Evolutionary conservation across 2,888 invertebrate genomes (phyloP), one percentile per base, ranked within the genome.

Genomic region (Drosophila heteroneura): DNA sequence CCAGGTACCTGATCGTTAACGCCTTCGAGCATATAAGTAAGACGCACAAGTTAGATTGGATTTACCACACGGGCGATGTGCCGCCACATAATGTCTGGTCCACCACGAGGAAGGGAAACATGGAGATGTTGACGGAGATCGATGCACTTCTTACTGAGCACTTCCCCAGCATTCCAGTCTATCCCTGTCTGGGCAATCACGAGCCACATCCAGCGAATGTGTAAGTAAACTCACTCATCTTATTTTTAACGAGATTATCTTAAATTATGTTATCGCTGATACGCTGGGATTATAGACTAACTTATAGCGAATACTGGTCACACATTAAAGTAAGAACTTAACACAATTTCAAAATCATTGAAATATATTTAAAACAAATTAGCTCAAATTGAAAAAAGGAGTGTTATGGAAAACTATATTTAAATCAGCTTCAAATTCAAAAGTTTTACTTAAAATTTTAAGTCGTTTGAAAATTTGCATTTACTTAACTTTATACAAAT

Each of bases 31-130:
- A 96, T 68, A 95, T 96, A 12, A 93, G 93, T 30, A 93, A 94
- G 39, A 93, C 94, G 26, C 95, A 96, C 91, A 94, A 96, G 62
- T 93, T 96, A 12, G 95, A 96, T 80, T 94, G 95, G 56, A 94
- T 98, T 9, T 96, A 98, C 85, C 97, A 97, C 92, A 97, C 98
- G 32, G 98, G 98, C 3, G 98, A 98, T 91, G 95, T 97, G 33
- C 95, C 98, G 60, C 96, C 97, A 74, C 98, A 98, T 91, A 96
- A 96, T 69, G 95, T 97, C 9, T 99, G 98, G 98, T 96, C 96
- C 82, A 98, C 98, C 7, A 95, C 96, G 0, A 94, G 94, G 52
- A 94, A 95, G 61, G 93, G 95, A 58, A 97, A 97, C 85, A 93
- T 94, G 7, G 93, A 94, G 4, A 94, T 95, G 83, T 94, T 97